Conservation (phyloP, 1,140 invertebrate species). For the Plodia interpunctella region DNA sequence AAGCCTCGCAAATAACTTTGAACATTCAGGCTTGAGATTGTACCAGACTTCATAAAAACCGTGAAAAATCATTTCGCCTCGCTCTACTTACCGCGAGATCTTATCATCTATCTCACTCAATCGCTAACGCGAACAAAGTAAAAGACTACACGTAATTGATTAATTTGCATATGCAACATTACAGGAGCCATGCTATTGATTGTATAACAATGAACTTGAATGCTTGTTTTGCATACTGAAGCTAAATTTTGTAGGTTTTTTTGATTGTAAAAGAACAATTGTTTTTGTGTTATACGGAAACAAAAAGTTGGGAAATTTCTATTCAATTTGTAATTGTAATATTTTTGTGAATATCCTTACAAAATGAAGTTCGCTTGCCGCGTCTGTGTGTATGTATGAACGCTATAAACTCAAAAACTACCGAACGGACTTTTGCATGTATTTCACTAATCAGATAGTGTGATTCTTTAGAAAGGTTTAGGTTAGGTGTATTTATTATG, state of each 20-base stretch:
- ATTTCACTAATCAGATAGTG: too few relatives aligned
- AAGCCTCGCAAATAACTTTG: not conserved
- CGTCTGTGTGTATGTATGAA: too few relatives aligned
- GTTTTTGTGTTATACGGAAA: not conserved
- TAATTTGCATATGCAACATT: not conserved
- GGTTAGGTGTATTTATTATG: too few relatives aligned
- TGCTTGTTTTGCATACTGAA: not conserved
- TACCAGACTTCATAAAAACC: not conserved
- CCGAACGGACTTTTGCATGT: too few relatives aligned
- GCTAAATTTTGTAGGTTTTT: not conserved
- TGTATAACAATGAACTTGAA: not conserved
- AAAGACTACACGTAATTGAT: not conserved
- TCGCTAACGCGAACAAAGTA: not conserved
- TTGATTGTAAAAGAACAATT: not conserved
- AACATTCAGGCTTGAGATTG: not conserved
- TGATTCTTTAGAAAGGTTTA: too few relatives aligned
- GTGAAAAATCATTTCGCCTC: constrained; percentile 12
- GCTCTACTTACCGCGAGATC: not conserved
- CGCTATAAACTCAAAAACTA: too few relatives aligned
- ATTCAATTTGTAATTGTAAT: too few relatives aligned
- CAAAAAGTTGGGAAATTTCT: too few relatives aligned
- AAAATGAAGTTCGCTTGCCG: too few relatives aligned
- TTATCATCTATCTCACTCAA: constrained; percentile 9
- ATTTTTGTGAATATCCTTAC: too few relatives aligned
- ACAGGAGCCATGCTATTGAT: not conserved